A percentile compares a stretch with the other conserved stretches of the same genome.
Conservation (phyloP, 2,797 vertebrate genomes). For the Cuniculus paca region DNA sequence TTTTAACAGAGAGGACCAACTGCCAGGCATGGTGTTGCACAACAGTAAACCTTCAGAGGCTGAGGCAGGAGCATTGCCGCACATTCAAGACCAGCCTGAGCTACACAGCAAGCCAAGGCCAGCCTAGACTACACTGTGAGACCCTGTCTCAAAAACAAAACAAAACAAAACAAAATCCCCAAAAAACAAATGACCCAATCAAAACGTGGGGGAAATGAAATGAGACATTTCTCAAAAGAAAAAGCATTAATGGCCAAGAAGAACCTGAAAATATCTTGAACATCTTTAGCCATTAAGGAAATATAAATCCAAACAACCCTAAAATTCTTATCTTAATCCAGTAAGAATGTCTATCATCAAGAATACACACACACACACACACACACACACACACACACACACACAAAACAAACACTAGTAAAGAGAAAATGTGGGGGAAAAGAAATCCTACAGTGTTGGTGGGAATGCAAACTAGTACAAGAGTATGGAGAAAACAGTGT, state of each 20-base stretch:
- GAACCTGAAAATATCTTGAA: not conserved
- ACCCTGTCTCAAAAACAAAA: not conserved
- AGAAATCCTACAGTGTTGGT: not conserved
- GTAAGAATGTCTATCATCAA: not conserved
- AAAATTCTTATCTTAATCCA: not conserved
- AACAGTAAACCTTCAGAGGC: not conserved
- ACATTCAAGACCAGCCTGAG: not conserved
- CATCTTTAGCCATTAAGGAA: not conserved
- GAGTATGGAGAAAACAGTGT: not conserved
- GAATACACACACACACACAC: not conserved
- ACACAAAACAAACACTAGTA: not conserved
- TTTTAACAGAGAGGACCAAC: not conserved
- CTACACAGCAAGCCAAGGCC: not conserved
- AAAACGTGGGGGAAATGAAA: not conserved
- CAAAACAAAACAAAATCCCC: not conserved
- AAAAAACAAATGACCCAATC: not conserved
- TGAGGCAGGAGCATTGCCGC: not conserved
- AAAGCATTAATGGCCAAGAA: not conserved
- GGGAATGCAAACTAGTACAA: not conserved
- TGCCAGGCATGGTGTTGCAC: not conserved
- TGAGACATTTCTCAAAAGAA: not conserved
- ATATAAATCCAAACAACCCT: not conserved
- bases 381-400: not conserved
- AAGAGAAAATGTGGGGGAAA: not conserved
- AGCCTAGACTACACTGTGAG: not conserved